Percentiles rank a stretch among this genome's conserved stretches.
These are phyloP conservation scores for Lophochroa leadbeateri DNA, from an alignment of 2,113 vertebrate species.

Conservation along the genomic window DNA sequence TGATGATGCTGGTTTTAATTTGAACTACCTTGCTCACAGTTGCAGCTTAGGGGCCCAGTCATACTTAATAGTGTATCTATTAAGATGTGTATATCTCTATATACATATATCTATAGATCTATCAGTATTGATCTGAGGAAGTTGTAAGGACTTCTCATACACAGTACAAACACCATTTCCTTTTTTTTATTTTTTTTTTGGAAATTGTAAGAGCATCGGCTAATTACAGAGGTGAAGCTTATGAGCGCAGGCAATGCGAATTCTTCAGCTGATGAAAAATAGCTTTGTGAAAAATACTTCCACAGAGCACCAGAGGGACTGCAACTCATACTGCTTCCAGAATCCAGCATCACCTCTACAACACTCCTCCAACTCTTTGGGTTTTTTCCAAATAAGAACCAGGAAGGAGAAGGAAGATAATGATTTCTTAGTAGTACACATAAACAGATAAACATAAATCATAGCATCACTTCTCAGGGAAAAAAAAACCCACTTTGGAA, in stretches of 20 bases:
- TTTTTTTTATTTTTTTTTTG: background rate
- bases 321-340: background rate
- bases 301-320: background rate
- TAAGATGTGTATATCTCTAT: background rate
- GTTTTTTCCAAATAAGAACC: background rate
- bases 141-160: accelerated
- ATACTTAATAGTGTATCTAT: background rate
- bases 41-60: background rate
- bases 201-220: background rate
- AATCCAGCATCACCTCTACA: background rate
- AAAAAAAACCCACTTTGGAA: background rate
- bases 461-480: background rate
- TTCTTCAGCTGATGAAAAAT: background rate
- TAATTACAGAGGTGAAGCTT: background rate
- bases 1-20: background rate
- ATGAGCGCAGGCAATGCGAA: background rate
- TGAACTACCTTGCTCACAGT: background rate
- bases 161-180: background rate
- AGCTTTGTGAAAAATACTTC: background rate
- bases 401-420: background rate
- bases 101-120: background rate
- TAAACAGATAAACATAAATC: background rate
- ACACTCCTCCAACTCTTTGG: background rate
- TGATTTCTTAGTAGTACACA: background rate
- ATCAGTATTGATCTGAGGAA: background rate